These are phyloP conservation scores for Trichonephila clavata DNA, from an alignment of 1,140 invertebrate species.

Conservation along the genomic window DNA sequence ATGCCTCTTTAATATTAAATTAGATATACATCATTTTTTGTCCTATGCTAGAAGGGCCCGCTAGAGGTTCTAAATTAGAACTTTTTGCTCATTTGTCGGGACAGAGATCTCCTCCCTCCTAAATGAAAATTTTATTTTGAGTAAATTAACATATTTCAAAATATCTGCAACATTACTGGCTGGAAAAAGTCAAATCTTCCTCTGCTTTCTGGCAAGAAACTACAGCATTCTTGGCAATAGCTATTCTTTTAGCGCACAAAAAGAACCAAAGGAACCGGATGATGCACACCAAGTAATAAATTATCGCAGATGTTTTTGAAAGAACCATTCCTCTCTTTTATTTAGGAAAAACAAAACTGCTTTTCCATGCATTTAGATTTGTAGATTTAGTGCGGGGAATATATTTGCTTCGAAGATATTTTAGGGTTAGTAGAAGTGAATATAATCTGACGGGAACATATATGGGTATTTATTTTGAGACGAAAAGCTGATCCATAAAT, in stretches of 20 bases:
- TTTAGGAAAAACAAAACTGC: neutral
- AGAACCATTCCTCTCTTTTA: neutral
- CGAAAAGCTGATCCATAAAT: neutral
- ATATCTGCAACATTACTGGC: conserved; percentile 14
- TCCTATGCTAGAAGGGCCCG: neutral
- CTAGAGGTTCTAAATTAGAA: conserved; percentile 42
- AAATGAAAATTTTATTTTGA: conserved; percentile 27
- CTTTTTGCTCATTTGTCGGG: conserved; percentile 31
- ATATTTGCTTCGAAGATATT: neutral
- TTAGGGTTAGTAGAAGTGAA: neutral
- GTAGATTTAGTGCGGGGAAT: neutral
- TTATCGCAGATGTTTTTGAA: neutral
- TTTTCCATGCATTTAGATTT: neutral
- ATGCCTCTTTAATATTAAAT: conserved; percentile 38
- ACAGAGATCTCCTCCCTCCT: neutral
- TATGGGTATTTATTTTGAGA: neutral
- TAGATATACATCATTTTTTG: conserved; percentile 32
- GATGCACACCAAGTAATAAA: neutral
- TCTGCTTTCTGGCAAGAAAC: neutral
- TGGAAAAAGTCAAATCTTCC: neutral
- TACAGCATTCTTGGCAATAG: conserved; percentile 18
- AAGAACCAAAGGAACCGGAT: neutral
- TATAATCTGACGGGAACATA: neutral
- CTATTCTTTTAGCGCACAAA: conserved; percentile 26
- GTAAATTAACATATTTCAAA: conserved; percentile 47